Conservation (phyloP, 2,113 vertebrate species). For the Heterotilapia buettikoferi region DNA sequence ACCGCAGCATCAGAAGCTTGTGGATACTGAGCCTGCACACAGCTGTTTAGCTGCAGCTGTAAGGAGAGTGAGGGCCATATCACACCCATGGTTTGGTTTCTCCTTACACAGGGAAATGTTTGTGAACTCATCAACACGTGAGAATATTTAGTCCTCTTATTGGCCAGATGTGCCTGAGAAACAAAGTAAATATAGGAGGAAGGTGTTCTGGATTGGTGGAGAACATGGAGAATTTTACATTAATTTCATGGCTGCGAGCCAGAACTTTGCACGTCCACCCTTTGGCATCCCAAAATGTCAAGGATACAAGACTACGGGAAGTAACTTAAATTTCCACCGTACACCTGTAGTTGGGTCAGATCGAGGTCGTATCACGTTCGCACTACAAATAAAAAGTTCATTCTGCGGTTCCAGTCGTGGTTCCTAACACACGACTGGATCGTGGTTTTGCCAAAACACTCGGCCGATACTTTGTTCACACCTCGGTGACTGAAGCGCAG, state of each 20-base stretch:
- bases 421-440: background rate
- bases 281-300: fast-evolving
- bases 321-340: background rate
- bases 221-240: background rate
- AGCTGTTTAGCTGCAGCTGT: background rate
- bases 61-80: background rate
- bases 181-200: background rate
- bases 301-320: background rate
- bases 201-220: background rate
- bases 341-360: background rate
- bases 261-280: background rate
- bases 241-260: background rate
- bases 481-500: background rate
- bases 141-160: background rate
- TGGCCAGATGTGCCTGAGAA: background rate
- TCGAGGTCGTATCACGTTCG: background rate
- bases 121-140: background rate
- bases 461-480: background rate
- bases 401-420: background rate
- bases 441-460: background rate
- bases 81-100: background rate
- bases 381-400: background rate
- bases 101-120: background rate
- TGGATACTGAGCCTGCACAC: background rate
- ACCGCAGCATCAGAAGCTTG: background rate